Evolutionary conservation across 2,113 vertebrate species (phyloP).

Genomic region (Tautogolabrus adspersus): DNA sequence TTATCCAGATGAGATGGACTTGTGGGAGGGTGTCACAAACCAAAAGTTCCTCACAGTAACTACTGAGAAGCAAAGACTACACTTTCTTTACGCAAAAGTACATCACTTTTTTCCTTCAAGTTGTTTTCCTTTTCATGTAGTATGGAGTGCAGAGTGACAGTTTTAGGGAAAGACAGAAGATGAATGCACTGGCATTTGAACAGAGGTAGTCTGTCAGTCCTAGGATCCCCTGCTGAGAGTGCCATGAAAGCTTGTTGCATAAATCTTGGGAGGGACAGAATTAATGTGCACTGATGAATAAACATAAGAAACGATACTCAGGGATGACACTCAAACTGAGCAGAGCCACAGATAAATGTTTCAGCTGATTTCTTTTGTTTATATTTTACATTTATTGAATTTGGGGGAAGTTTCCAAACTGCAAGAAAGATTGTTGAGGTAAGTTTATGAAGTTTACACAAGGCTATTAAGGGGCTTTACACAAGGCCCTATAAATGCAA

Average conservation of each 20-base stretch:
- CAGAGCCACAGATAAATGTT: slow-evolving; percentile 20
- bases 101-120: background rate
- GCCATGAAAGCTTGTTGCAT: slow-evolving; percentile 30
- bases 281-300: slow-evolving; percentile 63
- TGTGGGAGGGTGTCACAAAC: too few species aligned
- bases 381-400: background rate
- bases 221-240: slow-evolving; percentile 35
- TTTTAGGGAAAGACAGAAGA: slow-evolving; percentile 24
- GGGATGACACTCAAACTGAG: slow-evolving; percentile 34
- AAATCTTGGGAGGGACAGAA: slow-evolving; percentile 43
- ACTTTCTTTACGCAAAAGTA: too few species aligned
- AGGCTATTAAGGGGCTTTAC: background rate
- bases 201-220: slow-evolving; percentile 24
- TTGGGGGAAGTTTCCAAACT: background rate
- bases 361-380: slow-evolving; percentile 11
- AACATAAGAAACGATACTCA: slow-evolving; percentile 53
- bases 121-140: background rate
- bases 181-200: slow-evolving; percentile 48
- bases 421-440: background rate
- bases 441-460: slow-evolving; percentile 2
- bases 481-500: slow-evolving; percentile 13
- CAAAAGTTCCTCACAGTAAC: too few species aligned
- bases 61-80: too few species aligned
- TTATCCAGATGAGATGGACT: too few species aligned
- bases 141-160: slow-evolving; percentile 24